Conservation (phyloP, 2,113 vertebrate genomes). For the Cyanoderma ruficeps region DNA sequence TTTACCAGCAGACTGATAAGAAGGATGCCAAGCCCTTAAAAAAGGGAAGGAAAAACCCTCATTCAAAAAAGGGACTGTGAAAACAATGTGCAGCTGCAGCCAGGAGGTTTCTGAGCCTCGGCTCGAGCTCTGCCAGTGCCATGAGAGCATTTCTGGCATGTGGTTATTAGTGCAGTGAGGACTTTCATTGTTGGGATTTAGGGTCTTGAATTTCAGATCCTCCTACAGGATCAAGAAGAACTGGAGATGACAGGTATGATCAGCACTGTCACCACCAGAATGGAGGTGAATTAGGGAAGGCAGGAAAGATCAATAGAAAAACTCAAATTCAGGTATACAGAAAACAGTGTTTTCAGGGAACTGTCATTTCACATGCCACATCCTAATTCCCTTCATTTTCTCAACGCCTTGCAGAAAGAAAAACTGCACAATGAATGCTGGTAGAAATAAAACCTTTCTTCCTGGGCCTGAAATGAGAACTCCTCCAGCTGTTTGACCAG, state of each 20-base stretch:
- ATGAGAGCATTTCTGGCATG: accelerated
- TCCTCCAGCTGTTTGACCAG: conserved; percentile 25
- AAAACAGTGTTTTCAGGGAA: neutral
- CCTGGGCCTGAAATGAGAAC: conserved; percentile 31
- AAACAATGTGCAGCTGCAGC: neutral
- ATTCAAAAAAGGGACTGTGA: neutral
- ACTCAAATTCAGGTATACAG: neutral
- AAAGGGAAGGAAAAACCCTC: neutral
- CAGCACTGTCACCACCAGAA: neutral
- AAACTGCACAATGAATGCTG: neutral
- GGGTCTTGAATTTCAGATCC: neutral
- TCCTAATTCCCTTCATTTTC: conserved; percentile 54
- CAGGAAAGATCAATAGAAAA: neutral
- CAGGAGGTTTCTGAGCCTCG: neutral
- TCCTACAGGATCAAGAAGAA: neutral
- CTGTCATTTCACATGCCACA: conserved; percentile 9
- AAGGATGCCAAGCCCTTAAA: neutral
- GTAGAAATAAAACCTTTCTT: conserved; percentile 11
- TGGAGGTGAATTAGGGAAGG: neutral
- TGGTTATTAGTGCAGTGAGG: neutral
- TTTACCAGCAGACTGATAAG: neutral
- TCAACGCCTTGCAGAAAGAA: conserved; percentile 13
- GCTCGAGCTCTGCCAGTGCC: neutral
- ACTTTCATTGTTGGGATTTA: neutral
- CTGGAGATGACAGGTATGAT: neutral